Evolutionary conservation across 2,888 invertebrate genomes (phyloP), one percentile per base, ranked within the genome.

Genomic region (Lycophotia porphyrea): DNA sequence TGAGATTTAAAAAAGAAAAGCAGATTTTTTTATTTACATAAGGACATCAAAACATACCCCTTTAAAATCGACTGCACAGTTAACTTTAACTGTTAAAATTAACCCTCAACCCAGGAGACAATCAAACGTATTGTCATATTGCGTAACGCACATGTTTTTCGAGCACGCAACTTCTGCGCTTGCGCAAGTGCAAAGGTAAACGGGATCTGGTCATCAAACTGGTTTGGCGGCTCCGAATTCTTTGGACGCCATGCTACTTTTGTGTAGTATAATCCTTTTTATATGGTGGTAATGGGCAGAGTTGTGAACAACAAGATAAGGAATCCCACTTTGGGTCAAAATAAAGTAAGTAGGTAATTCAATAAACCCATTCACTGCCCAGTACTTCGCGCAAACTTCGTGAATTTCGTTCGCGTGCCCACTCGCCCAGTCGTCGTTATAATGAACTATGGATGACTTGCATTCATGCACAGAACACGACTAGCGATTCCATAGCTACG

Each of bases 101-200:
- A 65, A 78, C 80, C 81, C 76, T 60, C 27, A 66, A 71, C 2
- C 63, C 52, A 55, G 58, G 63, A 63, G 66, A 55, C 65, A 67
- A 76, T 76, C 71, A 76, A 81, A 76, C 5, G 24, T 5, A 71
- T 77, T 81, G 78, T 77, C 13, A 13, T 5, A 71, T 77, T 81
- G 78, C 69, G 77, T 82, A 81, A 82, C 34, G 31, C 55, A 11
- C 58, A 63, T 71, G 64, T 71, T 81, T 81, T 74, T 75, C 52
- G 69, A 61, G 42, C 31, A 70, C 82, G 82, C 80, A 82, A 84
- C 71, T 5, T 9, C 5, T 13, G 60, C n/a, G n/a, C 39, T 84
- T 84, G 74, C 74, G 85, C 52, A 87, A 87, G 15, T 18, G 11
- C 65, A 82, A 86, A 86, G 86, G 86, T 78, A 86, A 86, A 83